Evolutionary conservation across 2,113 vertebrate genomes (phyloP).

Genomic region (Buteo buteo): DNA sequence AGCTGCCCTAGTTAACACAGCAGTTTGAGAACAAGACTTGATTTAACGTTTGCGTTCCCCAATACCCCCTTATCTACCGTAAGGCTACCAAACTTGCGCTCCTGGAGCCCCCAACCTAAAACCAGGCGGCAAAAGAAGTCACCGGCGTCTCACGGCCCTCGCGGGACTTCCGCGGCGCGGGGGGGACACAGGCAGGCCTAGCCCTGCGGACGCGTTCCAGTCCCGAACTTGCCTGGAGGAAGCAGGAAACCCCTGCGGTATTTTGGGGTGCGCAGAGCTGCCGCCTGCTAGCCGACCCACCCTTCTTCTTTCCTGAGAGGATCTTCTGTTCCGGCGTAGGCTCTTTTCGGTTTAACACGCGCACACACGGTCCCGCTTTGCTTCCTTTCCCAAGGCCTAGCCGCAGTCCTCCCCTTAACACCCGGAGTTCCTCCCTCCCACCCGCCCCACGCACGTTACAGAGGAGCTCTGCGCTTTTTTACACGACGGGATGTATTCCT

Average conservation of each 20-base stretch:
- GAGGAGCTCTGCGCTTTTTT: no score
- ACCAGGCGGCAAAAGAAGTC: rapidly evolving
- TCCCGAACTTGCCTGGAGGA: rapidly evolving
- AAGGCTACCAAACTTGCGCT: rapidly evolving
- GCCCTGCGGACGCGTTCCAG: no score
- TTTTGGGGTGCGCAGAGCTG: not conserved
- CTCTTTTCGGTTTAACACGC: not conserved
- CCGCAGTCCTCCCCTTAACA: rapidly evolving
- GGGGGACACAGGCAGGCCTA: not conserved
- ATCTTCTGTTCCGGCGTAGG: rapidly evolving
- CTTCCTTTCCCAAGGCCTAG: not conserved
- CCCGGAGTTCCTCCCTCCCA: rapidly evolving
- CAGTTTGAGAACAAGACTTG: not conserved
- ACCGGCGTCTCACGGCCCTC: rapidly evolving
- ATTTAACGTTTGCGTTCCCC: rapidly evolving
- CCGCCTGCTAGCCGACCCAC: no score
- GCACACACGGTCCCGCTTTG: rapidly evolving
- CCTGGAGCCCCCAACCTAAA: rapidly evolving
- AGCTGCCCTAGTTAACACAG: not conserved
- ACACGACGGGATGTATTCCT: no score
- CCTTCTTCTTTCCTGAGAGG: rapidly evolving
- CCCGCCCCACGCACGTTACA: no score
- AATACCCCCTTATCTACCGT: rapidly evolving
- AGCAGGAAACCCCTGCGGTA: not conserved
- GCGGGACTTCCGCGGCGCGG: rapidly evolving